phyloP scores from a whole-genome alignment of 1,140 invertebrate genomes.

The Zaprionus africanus region DNA sequence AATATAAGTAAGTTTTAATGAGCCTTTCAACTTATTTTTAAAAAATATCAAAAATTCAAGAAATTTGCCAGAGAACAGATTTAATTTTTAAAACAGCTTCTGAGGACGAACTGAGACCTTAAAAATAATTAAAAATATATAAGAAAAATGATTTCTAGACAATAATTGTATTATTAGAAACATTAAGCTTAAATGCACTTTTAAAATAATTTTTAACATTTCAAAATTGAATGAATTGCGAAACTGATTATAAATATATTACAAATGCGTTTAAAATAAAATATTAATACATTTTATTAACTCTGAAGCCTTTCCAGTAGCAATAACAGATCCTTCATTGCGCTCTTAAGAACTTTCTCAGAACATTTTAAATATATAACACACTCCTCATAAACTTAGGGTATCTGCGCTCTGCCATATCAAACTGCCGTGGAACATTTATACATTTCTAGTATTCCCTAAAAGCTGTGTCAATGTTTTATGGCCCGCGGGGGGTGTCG shows the following conservation, averaged over 20 bases:
- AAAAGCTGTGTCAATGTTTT: slow-evolving; percentile 32
- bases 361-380: background rate
- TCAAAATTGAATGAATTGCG: background rate
- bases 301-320: background rate
- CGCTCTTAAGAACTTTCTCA: too few relatives aligned
- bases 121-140: too few relatives aligned
- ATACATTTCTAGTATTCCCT: slow-evolving; percentile 15
- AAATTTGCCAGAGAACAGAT: background rate
- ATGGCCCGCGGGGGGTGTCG: slow-evolving; percentile 12
- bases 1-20: too few relatives aligned
- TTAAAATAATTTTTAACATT: too few relatives aligned
- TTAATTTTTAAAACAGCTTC: too few relatives aligned
- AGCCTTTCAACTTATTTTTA: too few relatives aligned
- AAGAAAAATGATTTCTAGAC: too few relatives aligned
- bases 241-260: background rate
- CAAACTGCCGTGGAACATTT: background rate
- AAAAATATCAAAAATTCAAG: background rate
- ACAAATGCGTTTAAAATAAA: background rate
- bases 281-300: background rate
- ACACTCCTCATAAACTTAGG: background rate
- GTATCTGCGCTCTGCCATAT: background rate
- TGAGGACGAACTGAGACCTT: too few relatives aligned
- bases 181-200: too few relatives aligned
- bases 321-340: too few relatives aligned
- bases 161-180: too few relatives aligned